Evolutionary conservation across 37 sponge, comb jelly and placozoan species (phyloP), one percentile per base, ranked within the genome.

Genomic region (Chondrilla cf. caribensis): DNA sequence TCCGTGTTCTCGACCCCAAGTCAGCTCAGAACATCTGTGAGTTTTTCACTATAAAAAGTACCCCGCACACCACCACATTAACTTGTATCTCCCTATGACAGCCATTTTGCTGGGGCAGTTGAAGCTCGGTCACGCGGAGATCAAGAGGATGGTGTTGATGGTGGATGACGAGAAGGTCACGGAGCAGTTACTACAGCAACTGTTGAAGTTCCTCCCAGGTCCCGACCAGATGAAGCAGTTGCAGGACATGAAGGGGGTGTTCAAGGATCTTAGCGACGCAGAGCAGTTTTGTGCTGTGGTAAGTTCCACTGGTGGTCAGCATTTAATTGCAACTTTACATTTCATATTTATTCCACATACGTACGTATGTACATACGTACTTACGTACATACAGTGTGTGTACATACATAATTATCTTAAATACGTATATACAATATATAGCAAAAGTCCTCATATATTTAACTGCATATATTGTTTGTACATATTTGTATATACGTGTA

Each of bases 11-110:
- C 29, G 97, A 97, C 64, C 84, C 89, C 3, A 97, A 97, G 59
- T 80, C 89, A 11, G 93, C 97, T 17, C 97, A 97, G 79, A 97
- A 97, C 79, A 90, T 97, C 44, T 93, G 97, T 92, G 87, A 87
- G 90, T 77, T 40, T 39, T 24, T 86, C 70, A n/a, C n/a, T n/a
- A n/a, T n/a, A n/a, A 79, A 9, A 19, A 17, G 19, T 21, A 57
- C 58, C 15, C 15, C 19, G 15, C 18, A 57, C 19, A 57, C 19
- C 19, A 21, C n/a, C n/a, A n/a, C n/a, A n/a, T n/a, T n/a, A n/a
- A n/a, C n/a, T n/a, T n/a, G n/a, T n/a, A n/a, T n/a, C n/a, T n/a
- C 39, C 57, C 51, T 33, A 14, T 55, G 6, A 32, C 38, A 95
- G 95, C 95, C 54, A 83, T 95, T 32, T 39, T 92, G 17, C 79